Percentiles rank a stretch among this genome's conserved stretches.
Conservation (phyloP, 1,140 invertebrate genomes). For the Micrasema longulum region DNA sequence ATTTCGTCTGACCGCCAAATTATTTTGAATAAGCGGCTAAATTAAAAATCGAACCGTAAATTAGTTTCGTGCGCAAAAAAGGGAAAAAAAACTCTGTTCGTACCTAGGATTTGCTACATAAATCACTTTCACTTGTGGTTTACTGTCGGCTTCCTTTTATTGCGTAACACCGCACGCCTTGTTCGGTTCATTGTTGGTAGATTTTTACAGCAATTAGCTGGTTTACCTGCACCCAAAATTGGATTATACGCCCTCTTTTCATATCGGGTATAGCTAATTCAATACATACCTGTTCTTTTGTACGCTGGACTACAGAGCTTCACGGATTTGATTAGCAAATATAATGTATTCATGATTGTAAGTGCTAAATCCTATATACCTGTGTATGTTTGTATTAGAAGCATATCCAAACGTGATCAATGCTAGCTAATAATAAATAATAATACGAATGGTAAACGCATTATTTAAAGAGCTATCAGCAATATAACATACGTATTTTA, state of each 20-base stretch:
- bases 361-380: neutral
- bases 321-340: neutral
- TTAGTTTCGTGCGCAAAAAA: slow-evolving; percentile 37
- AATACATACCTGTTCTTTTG: slow-evolving; percentile 13
- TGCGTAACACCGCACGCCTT: slow-evolving; percentile 46
- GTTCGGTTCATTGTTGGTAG: slow-evolving; percentile 45
- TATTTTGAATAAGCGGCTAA: slow-evolving; percentile 30
- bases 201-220: slow-evolving; percentile 54
- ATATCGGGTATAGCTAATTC: neutral
- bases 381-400: too few relatives aligned
- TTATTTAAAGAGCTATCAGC: too few relatives aligned
- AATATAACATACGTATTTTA: too few relatives aligned
- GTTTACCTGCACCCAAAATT: slow-evolving; percentile 47
- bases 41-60: slow-evolving; percentile 45
- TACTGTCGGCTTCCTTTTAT: slow-evolving; percentile 45
- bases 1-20: slow-evolving; percentile 18
- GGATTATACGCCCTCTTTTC: slow-evolving; percentile 32
- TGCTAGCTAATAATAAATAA: too few relatives aligned
- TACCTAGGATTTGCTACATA: slow-evolving; percentile 30
- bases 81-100: slow-evolving; percentile 28
- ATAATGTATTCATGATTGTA: neutral
- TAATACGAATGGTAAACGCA: too few relatives aligned
- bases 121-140: slow-evolving; percentile 53
- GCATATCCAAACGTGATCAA: too few relatives aligned
- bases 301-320: neutral